Base-by-base conservation (phyloP, 2,797 vertebrate species). In the Argya squamiceps region DNA sequence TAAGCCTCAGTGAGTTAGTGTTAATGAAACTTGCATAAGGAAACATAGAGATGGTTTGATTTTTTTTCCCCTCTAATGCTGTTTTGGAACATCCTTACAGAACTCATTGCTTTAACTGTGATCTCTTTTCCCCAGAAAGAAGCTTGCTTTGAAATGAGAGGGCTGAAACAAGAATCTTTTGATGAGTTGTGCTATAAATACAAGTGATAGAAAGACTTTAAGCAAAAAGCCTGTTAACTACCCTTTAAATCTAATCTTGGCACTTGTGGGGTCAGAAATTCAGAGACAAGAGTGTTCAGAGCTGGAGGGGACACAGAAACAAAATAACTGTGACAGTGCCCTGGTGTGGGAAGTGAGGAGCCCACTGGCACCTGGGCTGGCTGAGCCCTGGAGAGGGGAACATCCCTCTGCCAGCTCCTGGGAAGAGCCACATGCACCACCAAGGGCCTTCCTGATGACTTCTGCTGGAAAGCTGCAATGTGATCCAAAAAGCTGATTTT, bases 181-280 rank as follows among this genome's bases (percentile, higher is more conserved):
- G 94, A 95, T 95, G 83, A 93, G 95, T 97, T 96, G 95, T 94
- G 77, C 84, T 82, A 81, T 78, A 96, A 94, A 91, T 52, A 77
- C 63, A 81, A 93, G 59, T 59, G 93, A 93, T 90, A 64, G 70
- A 37, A 81, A 77, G 56, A 47, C 64, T 95, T 95, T 70, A 82
- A 93, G 84, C 59, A 90, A 84, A 95, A 97, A 86, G 46, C 52
- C 55, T 47, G 47, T 67, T 95, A 94, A 95, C 63, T 88, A 77
- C 24, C 44, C 56, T 88, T 90, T 95, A 86, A 93, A 93, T 82
- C 78, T 88, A 73, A 70, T 88, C 85, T 70, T 59, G 55, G 50
- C 34, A 34, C 37, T 94, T 70, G 73, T 53, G 74, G 73, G 89
- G 55, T 43, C 79, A 86, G 82, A 73, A 91, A 88, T 65, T 74